Percentiles rank a stretch among this genome's conserved stretches.
These are phyloP conservation scores for Drosophila repleta DNA, from an alignment of 1,140 invertebrate species.

Conservation along the genomic window DNA sequence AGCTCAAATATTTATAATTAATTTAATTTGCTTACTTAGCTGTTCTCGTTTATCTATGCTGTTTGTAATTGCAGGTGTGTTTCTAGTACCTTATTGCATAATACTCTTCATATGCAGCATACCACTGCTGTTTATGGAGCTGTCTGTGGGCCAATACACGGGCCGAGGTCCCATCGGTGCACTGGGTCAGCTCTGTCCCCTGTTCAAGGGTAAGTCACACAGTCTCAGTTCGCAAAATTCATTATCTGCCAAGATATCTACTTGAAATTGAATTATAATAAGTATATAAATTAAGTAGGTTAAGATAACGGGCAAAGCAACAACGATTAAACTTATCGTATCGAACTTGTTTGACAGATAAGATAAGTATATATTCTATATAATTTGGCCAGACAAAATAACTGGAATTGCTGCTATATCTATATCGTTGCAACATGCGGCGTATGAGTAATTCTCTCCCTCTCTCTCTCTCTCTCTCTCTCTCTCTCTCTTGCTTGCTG, in stretches of 20 bases:
- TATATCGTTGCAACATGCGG: constrained; percentile 14
- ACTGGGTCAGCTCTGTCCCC: constrained; percentile 91
- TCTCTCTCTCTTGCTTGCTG: background rate
- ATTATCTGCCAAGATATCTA: too few species aligned
- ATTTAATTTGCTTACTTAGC: constrained; percentile 73
- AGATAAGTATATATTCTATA: background rate
- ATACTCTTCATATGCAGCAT: constrained; percentile 92
- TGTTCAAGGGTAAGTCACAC: constrained; percentile 90
- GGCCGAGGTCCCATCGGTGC: constrained; percentile 92
- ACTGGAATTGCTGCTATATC: constrained; percentile 2
- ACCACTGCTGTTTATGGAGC: constrained; percentile 93
- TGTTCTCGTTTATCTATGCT: constrained; percentile 45
- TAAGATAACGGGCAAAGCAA: too few species aligned
- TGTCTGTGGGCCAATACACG: constrained; percentile 92
- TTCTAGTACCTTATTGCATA: constrained; percentile 93
- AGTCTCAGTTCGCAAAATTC: too few species aligned
- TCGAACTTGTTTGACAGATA: background rate
- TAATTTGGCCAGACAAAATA: background rate
- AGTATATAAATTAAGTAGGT: too few species aligned
- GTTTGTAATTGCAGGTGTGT: constrained; percentile 87
- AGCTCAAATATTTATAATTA: constrained; percentile 79
- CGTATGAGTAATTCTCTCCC: constrained; percentile 17
- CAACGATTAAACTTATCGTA: too few species aligned
- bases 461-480: background rate
- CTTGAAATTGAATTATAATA: too few species aligned